Evolutionary conservation across 30 jellyfish, hydroid and myxozoan species (phyloP), one percentile per base, ranked within the genome.

Genomic region (Aurelia sp.): DNA sequence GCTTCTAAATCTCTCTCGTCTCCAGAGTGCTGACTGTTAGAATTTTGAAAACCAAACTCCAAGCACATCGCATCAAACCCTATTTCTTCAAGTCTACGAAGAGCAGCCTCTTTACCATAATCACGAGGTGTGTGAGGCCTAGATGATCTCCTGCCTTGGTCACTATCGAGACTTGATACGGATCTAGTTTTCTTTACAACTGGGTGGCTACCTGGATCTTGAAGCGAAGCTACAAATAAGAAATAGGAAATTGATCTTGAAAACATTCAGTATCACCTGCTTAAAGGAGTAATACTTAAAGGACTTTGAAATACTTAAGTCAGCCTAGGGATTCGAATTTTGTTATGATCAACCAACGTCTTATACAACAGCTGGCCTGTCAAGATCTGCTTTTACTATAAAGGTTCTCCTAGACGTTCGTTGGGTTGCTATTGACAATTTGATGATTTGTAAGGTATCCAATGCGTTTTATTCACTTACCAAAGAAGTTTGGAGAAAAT

Each of bases 81-180:
- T 11, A 86, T 37, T 21, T 86, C 95, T 65, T 86, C 95, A 17
- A 86, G 85, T 47, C 85, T 51, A 0, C 79, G 69, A 1, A 86
- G 50, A 11, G 93, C 93, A 17, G 93, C 93, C 55, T 84, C 93
- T 72, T 72, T 61, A 55, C 93, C 93, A 86, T 72, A 31, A 9
- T 84, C 93, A 30, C 87, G 76, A 11, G 93, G 87, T 27, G 93
- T 71, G 19, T 64, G 86, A 19, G 93, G 72, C 22, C 75, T 22
- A 16, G 93, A 60, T 3, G 66, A 62, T 12, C 16, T 11, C 15
- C 18, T 20, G 11, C 52, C 92, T 35, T 69, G 85, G 20, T 70
- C 86, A 41, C 86, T 68, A 13, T 37, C 64, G 41, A 66, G 35
- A n/a, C 68, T 68, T 0, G 57, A 82, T 8, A 62, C n/a, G 20